Evolutionary conservation across 2,888 invertebrate genomes (phyloP).

Genomic region (Erynnis tages): DNA sequence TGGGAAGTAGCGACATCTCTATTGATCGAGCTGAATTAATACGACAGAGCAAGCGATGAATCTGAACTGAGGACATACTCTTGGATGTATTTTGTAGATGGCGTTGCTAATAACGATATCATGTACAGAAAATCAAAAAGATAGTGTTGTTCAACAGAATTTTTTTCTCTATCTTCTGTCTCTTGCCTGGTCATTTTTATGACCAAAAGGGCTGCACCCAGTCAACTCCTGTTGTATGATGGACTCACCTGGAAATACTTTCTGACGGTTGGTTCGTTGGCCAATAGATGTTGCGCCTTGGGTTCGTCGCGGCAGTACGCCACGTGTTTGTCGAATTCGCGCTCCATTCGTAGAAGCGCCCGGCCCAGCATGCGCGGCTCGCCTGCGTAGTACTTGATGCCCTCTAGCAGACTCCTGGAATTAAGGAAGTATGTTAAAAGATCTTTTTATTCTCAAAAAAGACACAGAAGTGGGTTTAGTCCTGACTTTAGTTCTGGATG

Average conservation of each 20-base stretch:
- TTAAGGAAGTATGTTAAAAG: no score
- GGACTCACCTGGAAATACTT: constrained; percentile 89
- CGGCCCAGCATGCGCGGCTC: constrained; percentile 94
- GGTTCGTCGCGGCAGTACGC: constrained; percentile 94
- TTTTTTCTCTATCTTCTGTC: no score
- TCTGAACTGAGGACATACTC: background rate
- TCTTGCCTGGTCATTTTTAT: no score
- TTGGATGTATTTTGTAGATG: background rate
- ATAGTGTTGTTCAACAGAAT: no score
- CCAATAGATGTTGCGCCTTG: constrained; percentile 89
- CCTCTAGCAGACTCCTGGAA: constrained; percentile 93
- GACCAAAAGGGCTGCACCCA: no score
- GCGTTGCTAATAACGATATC: no score
- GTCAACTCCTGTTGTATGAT: background rate
- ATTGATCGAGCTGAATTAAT: background rate
- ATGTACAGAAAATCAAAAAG: no score
- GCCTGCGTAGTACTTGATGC: constrained; percentile 94
- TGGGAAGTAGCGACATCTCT: background rate
- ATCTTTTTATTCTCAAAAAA: no score
- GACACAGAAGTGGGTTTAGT: no score
- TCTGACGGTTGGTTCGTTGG: constrained; percentile 84
- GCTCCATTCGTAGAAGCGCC: constrained; percentile 93
- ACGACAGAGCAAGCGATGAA: no score
- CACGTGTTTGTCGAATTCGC: constrained; percentile 97
- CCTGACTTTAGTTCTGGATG: no score